Evolutionary conservation across 2,113 vertebrate species (phyloP).

Genomic region (Tetraodon nigroviridis): DNA sequence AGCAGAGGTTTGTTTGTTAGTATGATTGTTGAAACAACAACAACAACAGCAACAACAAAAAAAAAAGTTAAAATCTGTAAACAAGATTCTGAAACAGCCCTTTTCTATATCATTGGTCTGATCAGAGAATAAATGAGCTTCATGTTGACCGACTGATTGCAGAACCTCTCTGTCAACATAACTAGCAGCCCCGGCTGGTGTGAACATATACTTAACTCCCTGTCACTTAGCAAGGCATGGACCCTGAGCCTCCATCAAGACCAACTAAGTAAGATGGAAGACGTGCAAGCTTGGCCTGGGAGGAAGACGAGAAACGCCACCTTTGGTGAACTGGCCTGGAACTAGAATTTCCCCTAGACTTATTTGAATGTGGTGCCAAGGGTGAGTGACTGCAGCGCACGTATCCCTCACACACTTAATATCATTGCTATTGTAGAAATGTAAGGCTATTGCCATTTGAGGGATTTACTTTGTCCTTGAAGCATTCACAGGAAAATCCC

Average conservation of each 20-base stretch:
- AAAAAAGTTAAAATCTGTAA: constrained; percentile 31
- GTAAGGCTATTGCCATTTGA: constrained; percentile 53
- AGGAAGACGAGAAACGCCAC: constrained; percentile 70
- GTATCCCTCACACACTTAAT: constrained; percentile 59
- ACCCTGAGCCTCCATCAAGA: constrained; percentile 72
- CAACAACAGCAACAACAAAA: constrained; percentile 12
- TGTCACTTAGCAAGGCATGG: constrained; percentile 74
- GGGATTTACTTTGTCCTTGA: constrained; percentile 67
- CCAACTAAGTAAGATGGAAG: constrained; percentile 76
- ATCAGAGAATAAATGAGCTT: constrained; percentile 65
- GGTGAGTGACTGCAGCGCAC: constrained; percentile 45
- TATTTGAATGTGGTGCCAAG: constrained; percentile 69
- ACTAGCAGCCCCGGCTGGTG: constrained; percentile 69
- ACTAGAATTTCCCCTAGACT: constrained; percentile 60
- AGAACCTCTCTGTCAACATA: constrained; percentile 70
- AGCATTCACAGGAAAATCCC: constrained; percentile 69
- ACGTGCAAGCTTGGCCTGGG: constrained; percentile 63
- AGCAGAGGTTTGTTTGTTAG: neutral
- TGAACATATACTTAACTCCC: constrained; percentile 78
- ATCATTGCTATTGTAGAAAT: constrained; percentile 65
- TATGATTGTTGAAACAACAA: neutral
- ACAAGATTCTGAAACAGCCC: constrained; percentile 39
- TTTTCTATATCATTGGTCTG: constrained; percentile 64
- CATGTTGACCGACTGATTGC: constrained; percentile 60
- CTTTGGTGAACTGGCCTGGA: constrained; percentile 70